Percentiles rank a stretch among this genome's conserved stretches.
These are phyloP conservation scores for Thaumetopoea pityocampa DNA, from an alignment of 1,140 invertebrate species.

Conservation along the genomic window DNA sequence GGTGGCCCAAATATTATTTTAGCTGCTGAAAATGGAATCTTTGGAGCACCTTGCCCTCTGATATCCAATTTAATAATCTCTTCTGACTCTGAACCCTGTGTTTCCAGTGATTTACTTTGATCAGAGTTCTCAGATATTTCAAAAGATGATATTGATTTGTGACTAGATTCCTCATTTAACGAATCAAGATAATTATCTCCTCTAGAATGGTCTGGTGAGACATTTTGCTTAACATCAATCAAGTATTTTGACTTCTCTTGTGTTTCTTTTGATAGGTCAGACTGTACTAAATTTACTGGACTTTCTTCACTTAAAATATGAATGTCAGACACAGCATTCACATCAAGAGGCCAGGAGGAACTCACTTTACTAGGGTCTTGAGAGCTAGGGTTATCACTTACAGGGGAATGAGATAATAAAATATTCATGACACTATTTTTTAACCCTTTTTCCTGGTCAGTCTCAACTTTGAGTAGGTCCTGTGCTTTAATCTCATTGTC, in stretches of 20 bases:
- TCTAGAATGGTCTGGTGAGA: slow-evolving; percentile 30
- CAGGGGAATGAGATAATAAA: slow-evolving; percentile 27
- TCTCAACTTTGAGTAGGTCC: slow-evolving; percentile 26
- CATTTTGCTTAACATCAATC: slow-evolving; percentile 8
- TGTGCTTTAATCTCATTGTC: slow-evolving; percentile 28
- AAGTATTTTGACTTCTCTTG: slow-evolving; percentile 28
- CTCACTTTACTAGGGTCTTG: slow-evolving; percentile 38
- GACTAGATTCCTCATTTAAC: slow-evolving; percentile 43
- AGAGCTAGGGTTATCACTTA: slow-evolving; percentile 33
- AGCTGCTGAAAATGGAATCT: slow-evolving; percentile 43
- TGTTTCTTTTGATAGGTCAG: slow-evolving; percentile 50
- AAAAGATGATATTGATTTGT: slow-evolving; percentile 25
- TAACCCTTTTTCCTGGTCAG: slow-evolving; percentile 27
- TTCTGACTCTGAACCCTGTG: slow-evolving; percentile 55
- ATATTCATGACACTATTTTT: slow-evolving; percentile 35
- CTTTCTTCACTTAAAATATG: slow-evolving; percentile 59
- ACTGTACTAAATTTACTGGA: slow-evolving; percentile 50
- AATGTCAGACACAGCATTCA: slow-evolving; percentile 36
- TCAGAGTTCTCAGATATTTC: slow-evolving; percentile 20
- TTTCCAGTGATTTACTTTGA: slow-evolving; percentile 25
- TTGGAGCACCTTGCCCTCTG: slow-evolving; percentile 57
- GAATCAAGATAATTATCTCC: slow-evolving; percentile 55
- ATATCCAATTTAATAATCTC: slow-evolving; percentile 73
- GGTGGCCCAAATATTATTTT: slow-evolving; percentile 68
- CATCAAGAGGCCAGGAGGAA: slow-evolving; percentile 50